Evolutionary conservation across 30 jellyfish, hydroid and myxozoan genomes (phyloP).

Genomic region (Turritopsis rubra): DNA sequence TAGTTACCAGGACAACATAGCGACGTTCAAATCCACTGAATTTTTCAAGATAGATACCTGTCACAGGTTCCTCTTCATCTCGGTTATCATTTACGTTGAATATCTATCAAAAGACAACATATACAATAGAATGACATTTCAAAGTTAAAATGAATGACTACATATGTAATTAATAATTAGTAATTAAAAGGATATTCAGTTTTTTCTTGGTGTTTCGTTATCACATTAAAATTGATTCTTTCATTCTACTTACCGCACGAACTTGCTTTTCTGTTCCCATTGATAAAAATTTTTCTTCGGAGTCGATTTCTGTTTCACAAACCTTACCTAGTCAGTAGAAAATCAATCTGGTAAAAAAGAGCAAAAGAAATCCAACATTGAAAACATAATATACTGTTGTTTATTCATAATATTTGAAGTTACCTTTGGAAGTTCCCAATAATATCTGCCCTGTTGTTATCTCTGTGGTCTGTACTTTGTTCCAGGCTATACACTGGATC

Average conservation of each 20-base stretch:
- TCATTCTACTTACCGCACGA: slow-evolving; percentile 40
- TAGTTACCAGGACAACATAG: slow-evolving; percentile 58
- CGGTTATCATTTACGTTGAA: slow-evolving; percentile 44
- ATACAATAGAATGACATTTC: no score
- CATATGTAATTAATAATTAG: neutral
- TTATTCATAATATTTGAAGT: neutral
- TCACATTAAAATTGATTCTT: neutral
- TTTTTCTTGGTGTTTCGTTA: neutral
- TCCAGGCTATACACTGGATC: slow-evolving; percentile 85
- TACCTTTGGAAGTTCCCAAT: slow-evolving; percentile 85
- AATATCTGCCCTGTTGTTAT: slow-evolving; percentile 87
- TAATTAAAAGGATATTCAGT: neutral
- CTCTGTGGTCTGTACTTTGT: slow-evolving; percentile 62
- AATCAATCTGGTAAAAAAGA: neutral
- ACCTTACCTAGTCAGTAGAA: slow-evolving; percentile 57
- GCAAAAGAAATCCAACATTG: neutral
- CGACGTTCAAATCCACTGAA: slow-evolving; percentile 61
- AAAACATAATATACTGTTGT: neutral
- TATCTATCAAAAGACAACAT: slow-evolving; percentile 34
- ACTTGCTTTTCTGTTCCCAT: slow-evolving; percentile 87
- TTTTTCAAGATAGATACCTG: slow-evolving; percentile 66
- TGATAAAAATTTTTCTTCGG: slow-evolving; percentile 81
- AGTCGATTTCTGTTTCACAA: slow-evolving; percentile 73
- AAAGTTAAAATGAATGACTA: neutral
- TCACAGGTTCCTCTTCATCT: slow-evolving; percentile 50